Evolutionary conservation across 2,888 invertebrate genomes (phyloP), one percentile per base, ranked within the genome.

Genomic region (Gymnosoma rotundatum): DNA sequence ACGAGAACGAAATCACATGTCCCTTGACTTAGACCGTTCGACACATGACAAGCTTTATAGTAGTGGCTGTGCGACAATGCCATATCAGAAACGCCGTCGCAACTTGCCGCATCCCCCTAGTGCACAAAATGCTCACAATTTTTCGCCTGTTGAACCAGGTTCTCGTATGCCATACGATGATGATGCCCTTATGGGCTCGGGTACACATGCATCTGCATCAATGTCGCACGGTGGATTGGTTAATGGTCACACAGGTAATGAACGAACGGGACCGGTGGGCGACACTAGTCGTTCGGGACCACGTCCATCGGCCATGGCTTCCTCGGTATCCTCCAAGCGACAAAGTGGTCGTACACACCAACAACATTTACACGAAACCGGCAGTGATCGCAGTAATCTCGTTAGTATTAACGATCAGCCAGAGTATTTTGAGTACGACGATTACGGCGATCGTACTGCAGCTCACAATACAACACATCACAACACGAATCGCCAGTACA

Each of bases 341-440:
- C 79, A 83, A 48, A 86, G 78, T 80, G 86, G 87, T 45, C 86
- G 87, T 69, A 86, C 87, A 78, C 79, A 86, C 78, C 87, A 88
- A 84, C 87, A 88, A 80, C 80, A 86, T 82, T 86, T 84, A 84
- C 86, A 88, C 70, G 88, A 88, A 86, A 86, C 88, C 75, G 87
- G 87, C 83, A 88, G 87, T 84, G 88, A 89, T 88, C 90, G 90
- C 83, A 88, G 89, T 87, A 93, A 93, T 88, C 91, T 92, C 85
- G 93, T 94, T 86, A 93, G 93, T 88, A 93, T 93, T 67, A 93
- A 93, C 86, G 93, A 94, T 88, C 91, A 93, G 78, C 93, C 93
- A 50, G 93, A 93, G 84, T 93, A 93, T 89, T 93, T 93, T 90
- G 93, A 94, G 89, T 94, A 93, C 89, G 91, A 89, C 58, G 88